These are phyloP conservation scores for Artemia franciscana DNA, from an alignment of 1,140 invertebrate genomes.

Conservation along the genomic window DNA sequence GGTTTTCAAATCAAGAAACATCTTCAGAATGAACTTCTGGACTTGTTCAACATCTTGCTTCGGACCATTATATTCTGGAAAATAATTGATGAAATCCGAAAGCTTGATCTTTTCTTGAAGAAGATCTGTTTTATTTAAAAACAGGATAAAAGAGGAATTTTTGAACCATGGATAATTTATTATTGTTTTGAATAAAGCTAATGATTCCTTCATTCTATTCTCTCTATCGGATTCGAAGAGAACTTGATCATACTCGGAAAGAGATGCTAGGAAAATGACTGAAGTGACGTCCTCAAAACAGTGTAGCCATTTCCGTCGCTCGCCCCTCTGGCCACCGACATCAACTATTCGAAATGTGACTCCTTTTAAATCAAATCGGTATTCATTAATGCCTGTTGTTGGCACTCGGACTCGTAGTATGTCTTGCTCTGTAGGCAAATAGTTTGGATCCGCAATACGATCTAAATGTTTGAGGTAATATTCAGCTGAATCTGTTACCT, in stretches of 20 bases:
- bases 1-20: constrained; percentile 99
- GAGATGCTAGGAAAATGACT: no score
- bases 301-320: constrained; percentile 33
- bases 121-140: constrained; percentile 37
- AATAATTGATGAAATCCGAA: constrained; percentile 37
- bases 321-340: constrained; percentile 31
- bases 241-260: no score
- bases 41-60: constrained; percentile 90
- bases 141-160: constrained; percentile 35
- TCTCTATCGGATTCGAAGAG: constrained; percentile 25
- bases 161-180: no score
- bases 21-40: constrained; percentile 97
- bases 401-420: no score
- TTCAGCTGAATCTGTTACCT: constrained; percentile 42
- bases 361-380: no score
- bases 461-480: no score
- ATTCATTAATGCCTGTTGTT: no score
- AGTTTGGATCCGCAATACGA: no score
- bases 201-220: constrained; percentile 39
- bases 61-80: constrained; percentile 36
- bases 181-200: constrained; percentile 37
- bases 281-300: constrained; percentile 36
- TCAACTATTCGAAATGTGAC: constrained; percentile 30
- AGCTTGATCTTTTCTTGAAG: no score
- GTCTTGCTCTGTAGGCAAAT: no score